These are phyloP conservation scores for Sinocyclocheilus maitianheensis DNA, from an alignment of 2,113 vertebrate species.

Conservation along the genomic window DNA sequence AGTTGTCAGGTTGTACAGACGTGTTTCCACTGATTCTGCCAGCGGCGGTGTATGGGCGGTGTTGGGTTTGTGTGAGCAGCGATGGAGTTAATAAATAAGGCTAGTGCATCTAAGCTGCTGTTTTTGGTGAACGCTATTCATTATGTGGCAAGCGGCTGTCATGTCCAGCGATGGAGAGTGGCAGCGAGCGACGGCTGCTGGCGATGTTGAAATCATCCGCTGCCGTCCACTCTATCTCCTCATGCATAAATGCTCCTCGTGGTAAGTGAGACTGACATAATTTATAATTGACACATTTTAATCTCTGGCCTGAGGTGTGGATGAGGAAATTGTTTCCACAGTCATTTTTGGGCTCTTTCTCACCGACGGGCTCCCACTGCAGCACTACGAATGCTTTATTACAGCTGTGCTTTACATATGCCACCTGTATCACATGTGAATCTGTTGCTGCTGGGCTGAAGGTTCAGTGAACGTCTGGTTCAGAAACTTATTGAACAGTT, in stretches of 20 bases:
- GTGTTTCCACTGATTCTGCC: neutral
- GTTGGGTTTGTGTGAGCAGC: neutral
- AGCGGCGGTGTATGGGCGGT: neutral
- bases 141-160: neutral
- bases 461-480: neutral
- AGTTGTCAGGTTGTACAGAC: neutral
- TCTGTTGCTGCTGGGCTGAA: neutral
- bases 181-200: neutral
- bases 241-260: slow-evolving; percentile 40
- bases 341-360: slow-evolving; percentile 29
- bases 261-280: slow-evolving; percentile 58
- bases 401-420: neutral
- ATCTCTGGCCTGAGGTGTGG: slow-evolving; percentile 45
- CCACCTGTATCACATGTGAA: neutral
- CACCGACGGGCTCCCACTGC: neutral
- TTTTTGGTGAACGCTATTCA: slow-evolving; percentile 13
- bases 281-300: slow-evolving; percentile 57
- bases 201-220: slow-evolving; percentile 19
- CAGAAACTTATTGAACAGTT: no score
- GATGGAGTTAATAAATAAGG: neutral
- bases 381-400: neutral
- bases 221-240: slow-evolving; percentile 20
- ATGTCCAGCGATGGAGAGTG: slow-evolving; percentile 21
- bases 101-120: neutral
- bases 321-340: slow-evolving; percentile 46